Percentiles rank a stretch among this genome's conserved stretches.
phyloP scores from a whole-genome alignment of 2,888 invertebrate genomes.

The Chironomus riparius region DNA sequence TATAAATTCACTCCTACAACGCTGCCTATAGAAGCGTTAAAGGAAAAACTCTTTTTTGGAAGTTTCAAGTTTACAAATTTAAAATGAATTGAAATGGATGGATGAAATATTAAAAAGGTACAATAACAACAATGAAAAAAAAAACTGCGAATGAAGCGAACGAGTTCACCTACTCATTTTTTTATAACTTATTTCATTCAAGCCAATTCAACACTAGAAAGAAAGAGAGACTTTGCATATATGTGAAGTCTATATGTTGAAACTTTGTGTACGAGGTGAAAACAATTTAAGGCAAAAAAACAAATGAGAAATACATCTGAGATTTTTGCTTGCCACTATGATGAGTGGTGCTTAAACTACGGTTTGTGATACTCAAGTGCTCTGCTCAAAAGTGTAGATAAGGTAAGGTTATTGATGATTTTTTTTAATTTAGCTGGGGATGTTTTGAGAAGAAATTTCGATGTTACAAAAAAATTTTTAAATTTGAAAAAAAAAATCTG shows the following conservation, averaged over 20 bases:
- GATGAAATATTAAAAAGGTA: neutral
- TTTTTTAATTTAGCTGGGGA: too few species aligned
- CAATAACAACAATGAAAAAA: conserved; percentile 5
- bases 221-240: neutral
- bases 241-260: neutral
- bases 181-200: neutral
- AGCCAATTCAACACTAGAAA: neutral
- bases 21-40: neutral
- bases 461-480: too few species aligned
- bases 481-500: too few species aligned
- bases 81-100: neutral
- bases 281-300: conserved; percentile 1
- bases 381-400: too few species aligned
- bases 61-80: conserved; percentile 17
- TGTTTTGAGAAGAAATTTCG: too few species aligned
- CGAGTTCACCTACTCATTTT: conserved; percentile 25
- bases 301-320: neutral
- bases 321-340: too few species aligned
- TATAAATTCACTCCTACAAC: conserved; percentile 6
- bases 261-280: neutral
- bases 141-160: conserved; percentile 19
- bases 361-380: too few species aligned
- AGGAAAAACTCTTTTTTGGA: conserved; percentile 14
- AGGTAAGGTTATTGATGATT: too few species aligned
- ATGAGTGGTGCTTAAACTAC: too few species aligned